Evolutionary conservation across 2,113 vertebrate species (phyloP).

Genomic region (Enhydra lutris): DNA sequence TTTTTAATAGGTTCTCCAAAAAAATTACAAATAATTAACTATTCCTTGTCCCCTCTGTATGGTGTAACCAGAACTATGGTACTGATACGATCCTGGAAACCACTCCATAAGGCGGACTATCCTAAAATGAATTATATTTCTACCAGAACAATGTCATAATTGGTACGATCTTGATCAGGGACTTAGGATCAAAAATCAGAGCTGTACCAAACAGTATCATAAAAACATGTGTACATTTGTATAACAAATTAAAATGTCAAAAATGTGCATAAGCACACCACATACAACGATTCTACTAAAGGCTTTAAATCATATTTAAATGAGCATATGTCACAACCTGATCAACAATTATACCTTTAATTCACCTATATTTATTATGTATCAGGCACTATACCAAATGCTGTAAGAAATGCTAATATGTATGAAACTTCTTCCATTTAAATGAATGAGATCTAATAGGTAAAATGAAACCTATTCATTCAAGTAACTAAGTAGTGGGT

Average conservation of each 20-base stretch:
- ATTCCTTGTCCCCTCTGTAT: not conserved
- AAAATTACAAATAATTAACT: not conserved
- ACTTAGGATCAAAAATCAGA: not conserved
- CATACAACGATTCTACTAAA: not conserved
- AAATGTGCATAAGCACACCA: not conserved
- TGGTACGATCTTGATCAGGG: not conserved
- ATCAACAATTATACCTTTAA: not conserved
- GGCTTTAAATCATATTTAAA: not conserved
- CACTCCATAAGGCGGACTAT: not conserved
- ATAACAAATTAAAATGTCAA: constrained; percentile 10
- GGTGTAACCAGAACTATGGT: not conserved
- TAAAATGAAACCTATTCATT: not conserved
- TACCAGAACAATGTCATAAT: not conserved
- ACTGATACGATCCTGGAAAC: not conserved
- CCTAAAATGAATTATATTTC: not conserved
- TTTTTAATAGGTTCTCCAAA: not conserved
- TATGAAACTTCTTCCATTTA: not conserved
- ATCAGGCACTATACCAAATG: not conserved
- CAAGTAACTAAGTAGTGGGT: not conserved
- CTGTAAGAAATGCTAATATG: not conserved
- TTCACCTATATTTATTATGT: not conserved
- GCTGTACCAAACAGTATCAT: not conserved
- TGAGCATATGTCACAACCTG: not conserved
- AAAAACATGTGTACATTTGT: not conserved
- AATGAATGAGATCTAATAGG: not conserved